phyloP scores from a whole-genome alignment of 2,797 vertebrate species.

The Aplochiton taeniatus region DNA sequence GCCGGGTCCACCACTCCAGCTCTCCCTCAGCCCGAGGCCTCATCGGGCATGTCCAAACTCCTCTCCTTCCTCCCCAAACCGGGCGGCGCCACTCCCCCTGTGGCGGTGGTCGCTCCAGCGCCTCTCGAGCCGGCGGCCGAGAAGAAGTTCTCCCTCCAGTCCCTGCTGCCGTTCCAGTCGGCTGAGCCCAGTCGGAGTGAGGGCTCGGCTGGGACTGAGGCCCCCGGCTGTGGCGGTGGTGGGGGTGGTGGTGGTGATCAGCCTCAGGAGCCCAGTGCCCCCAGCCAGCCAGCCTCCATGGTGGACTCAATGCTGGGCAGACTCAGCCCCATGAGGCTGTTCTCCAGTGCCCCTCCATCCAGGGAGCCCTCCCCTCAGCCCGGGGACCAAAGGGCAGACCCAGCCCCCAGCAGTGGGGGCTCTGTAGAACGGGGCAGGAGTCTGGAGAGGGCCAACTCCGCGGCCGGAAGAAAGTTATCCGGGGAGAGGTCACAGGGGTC shows the following conservation, averaged over 20 bases:
- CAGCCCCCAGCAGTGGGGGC: slow-evolving; percentile 46
- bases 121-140: slow-evolving; percentile 68
- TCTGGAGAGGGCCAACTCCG: slow-evolving; percentile 43
- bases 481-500: slow-evolving; percentile 52
- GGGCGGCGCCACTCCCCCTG: slow-evolving; percentile 57
- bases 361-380: slow-evolving; percentile 64
- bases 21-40: slow-evolving; percentile 61
- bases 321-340: slow-evolving; percentile 86
- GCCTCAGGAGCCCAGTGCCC: slow-evolving; percentile 36
- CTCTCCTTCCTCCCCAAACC: slow-evolving; percentile 76
- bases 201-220: slow-evolving; percentile 32
- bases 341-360: slow-evolving; percentile 73
- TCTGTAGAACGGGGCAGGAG: slow-evolving; percentile 37
- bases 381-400: slow-evolving; percentile 51
- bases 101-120: slow-evolving; percentile 72
- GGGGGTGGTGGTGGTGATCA: slow-evolving; percentile 21
- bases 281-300: slow-evolving; percentile 72
- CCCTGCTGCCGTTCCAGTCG: slow-evolving; percentile 72
- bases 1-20: slow-evolving; percentile 42
- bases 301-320: slow-evolving; percentile 85
- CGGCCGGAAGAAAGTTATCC: slow-evolving; percentile 54
- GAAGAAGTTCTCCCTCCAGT: slow-evolving; percentile 74
- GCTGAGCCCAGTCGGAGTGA: slow-evolving; percentile 42
- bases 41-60: slow-evolving; percentile 75
- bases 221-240: slow-evolving; percentile 33